These are phyloP conservation scores for Sinelater perroti DNA, from an alignment of 2,888 invertebrate species.

Conservation along the genomic window DNA sequence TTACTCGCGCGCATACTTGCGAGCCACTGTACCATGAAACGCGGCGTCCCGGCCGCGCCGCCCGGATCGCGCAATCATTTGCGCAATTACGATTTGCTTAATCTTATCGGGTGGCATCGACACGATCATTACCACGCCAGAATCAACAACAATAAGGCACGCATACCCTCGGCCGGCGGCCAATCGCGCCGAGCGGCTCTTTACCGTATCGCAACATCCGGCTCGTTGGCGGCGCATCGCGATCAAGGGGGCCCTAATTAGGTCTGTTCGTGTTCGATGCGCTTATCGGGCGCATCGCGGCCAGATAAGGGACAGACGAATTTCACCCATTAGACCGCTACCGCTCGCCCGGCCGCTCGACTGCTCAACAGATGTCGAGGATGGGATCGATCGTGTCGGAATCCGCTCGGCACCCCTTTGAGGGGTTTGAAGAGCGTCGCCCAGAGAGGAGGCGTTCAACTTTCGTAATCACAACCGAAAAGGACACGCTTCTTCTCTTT, in stretches of 20 bases:
- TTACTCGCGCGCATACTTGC: constrained; percentile 8
- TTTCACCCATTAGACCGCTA: constrained; percentile 1
- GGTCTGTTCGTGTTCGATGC: constrained; percentile 23
- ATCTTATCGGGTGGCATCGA: constrained; percentile 26
- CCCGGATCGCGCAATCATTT: constrained; percentile 11
- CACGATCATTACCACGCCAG: constrained; percentile 26
- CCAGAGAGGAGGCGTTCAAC: too few species aligned
- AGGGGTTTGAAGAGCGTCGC: too few species aligned
- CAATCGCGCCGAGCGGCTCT: constrained; percentile 23
- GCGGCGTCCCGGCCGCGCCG: neutral
- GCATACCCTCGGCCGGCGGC: constrained; percentile 31
- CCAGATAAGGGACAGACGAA: constrained; percentile 5
- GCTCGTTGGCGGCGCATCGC: constrained; percentile 21
- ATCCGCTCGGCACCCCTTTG: too few species aligned
- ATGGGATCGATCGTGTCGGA: too few species aligned
- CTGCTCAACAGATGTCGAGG: neutral
- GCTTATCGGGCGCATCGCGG: constrained; percentile 6
- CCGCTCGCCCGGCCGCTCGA: neutral
- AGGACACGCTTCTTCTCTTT: too few species aligned
- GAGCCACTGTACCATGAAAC: constrained; percentile 16
- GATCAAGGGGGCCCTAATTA: constrained; percentile 27
- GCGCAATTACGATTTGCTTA: constrained; percentile 24
- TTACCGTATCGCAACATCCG: constrained; percentile 29
- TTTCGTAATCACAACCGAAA: too few species aligned
- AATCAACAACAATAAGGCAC: constrained; percentile 25